A percentile compares a stretch with the other conserved stretches of the same genome.
Evolutionary conservation across 2,113 vertebrate species (phyloP).

Genomic region (Anas platyrhynchos): DNA sequence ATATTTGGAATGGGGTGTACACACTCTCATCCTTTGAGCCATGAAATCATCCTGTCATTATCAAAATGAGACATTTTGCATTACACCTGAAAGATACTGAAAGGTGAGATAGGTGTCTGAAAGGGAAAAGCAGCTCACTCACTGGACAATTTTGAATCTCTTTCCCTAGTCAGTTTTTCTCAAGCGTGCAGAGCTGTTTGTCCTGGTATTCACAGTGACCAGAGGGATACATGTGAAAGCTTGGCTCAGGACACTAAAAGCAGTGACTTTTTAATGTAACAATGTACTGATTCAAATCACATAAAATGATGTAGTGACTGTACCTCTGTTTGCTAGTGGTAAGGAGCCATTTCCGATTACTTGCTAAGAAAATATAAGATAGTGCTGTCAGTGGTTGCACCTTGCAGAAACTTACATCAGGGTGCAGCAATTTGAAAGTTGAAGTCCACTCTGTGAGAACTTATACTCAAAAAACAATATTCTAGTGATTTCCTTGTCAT

Average conservation of each 20-base stretch:
- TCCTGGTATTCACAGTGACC: rapidly evolving
- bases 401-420: background rate
- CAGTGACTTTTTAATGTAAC: background rate
- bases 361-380: background rate
- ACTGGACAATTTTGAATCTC: background rate
- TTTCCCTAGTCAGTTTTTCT: background rate
- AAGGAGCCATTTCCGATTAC: background rate
- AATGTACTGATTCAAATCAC: background rate
- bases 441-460: background rate
- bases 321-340: background rate
- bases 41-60: background rate
- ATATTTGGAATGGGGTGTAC: background rate
- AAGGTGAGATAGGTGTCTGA: background rate
- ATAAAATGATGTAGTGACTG: background rate
- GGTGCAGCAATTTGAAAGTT: background rate
- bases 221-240: background rate
- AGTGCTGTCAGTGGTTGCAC: background rate
- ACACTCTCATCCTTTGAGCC: background rate
- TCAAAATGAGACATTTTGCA: background rate
- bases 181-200: background rate
- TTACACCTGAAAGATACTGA: background rate
- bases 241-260: background rate
- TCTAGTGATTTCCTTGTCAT: background rate
- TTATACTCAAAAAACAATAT: rapidly evolving
- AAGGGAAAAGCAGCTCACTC: background rate